Evolutionary conservation across 2,113 vertebrate genomes (phyloP).

Genomic region (Sorex fumeus): DNA sequence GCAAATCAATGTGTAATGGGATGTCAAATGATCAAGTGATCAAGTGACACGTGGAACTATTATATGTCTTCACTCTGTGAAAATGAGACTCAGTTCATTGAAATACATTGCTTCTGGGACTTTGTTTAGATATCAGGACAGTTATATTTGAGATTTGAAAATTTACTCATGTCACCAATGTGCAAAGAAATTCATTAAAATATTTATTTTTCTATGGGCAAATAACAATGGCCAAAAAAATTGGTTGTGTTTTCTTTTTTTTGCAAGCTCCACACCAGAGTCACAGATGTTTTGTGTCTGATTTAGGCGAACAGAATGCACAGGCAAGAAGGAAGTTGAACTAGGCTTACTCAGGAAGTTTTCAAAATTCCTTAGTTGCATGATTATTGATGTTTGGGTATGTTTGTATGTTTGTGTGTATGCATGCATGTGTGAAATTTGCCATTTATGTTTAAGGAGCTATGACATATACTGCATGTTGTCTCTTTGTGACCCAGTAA

Average conservation of each 20-base stretch:
- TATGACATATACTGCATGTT: not conserved
- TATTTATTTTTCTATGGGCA: not conserved
- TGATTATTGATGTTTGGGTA: not conserved
- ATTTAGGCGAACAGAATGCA: not conserved
- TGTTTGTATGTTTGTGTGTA: not conserved
- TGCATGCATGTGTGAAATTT: not conserved
- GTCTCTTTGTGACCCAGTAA: not conserved
- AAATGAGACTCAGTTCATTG: not conserved
- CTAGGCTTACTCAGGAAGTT: not conserved
- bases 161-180: not conserved
- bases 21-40: not conserved
- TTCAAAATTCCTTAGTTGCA: not conserved
- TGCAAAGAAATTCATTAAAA: not conserved
- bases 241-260: not conserved
- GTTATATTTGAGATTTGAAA: not conserved
- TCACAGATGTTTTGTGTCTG: not conserved
- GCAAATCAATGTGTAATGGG: too few relatives aligned
- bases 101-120: not conserved
- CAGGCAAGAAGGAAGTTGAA: not conserved
- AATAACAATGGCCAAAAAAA: not conserved
- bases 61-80: not conserved
- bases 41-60: not conserved
- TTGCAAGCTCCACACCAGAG: not conserved
- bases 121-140: conserved; percentile 13
- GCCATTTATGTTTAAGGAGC: too few relatives aligned